Evolutionary conservation across 2,113 vertebrate genomes (phyloP), one percentile per base, ranked within the genome.

Genomic region (Gallinago undulata): DNA sequence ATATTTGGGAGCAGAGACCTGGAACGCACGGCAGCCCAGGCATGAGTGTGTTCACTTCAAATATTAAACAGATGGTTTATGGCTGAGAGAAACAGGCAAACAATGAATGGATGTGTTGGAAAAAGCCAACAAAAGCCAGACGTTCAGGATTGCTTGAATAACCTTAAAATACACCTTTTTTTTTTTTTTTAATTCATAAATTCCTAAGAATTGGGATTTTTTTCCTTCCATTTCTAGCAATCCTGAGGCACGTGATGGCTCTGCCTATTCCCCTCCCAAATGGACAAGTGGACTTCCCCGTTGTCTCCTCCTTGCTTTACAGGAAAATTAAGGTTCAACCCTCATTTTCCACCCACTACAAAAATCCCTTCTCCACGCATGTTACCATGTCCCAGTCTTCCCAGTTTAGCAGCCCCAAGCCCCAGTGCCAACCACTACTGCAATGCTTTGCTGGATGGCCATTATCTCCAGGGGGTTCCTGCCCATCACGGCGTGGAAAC

Each of bases 41-140:
- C 56, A 5, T 0, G 1, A 68, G 39, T 2, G 48, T 0, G 0
- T 5, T 74, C 45, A 1, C 77, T 87, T 21, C 18, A 19, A 2
- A 85, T 27, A 22, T 30, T 7, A 81, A 89, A 3, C 84, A 89
- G 91, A 48, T 87, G 87, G 76, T 87, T 94, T 30, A 21, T 11
- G 53, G 81, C 69, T 1, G 5, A 68, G 77, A 57, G 87, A 84
- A 78, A 60, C 6, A 18, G 37, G 89, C 47, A 91, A 62, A 48
- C 69, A 27, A 8, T 2, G 70, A 79, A 57, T 4, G 93, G 21
- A 50, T 35, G 79, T 1, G 1, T 5, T 23, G 74, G 70, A 21
- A 16, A 80, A 64, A 70, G 41, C 37, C 76, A 69, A 6, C 55
- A 77, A 66, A 74, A 87, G 30, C 33, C 80, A 92, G 56, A 31